Conservation (phyloP, 2,888 invertebrate species). For the Calameuta filiformis region DNA sequence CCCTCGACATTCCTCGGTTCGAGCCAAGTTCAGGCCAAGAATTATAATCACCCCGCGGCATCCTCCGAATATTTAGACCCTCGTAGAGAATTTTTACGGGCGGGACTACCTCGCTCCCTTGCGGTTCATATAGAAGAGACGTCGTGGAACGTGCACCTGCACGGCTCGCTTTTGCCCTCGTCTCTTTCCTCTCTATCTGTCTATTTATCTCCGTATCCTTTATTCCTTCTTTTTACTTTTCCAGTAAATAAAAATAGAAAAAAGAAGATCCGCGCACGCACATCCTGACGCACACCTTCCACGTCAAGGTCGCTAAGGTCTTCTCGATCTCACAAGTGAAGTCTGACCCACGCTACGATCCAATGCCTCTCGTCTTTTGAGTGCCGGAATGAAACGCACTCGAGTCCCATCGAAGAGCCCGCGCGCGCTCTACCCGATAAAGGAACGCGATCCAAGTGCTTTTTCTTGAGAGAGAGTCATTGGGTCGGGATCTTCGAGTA, state of each 20-base stretch:
- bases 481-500: neutral
- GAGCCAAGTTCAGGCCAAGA: conserved; percentile 44
- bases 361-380: neutral
- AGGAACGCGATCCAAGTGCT: neutral
- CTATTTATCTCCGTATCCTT: neutral
- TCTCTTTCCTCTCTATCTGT: neutral
- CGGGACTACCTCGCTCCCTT: conserved; percentile 9
- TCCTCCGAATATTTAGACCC: conserved; percentile 49
- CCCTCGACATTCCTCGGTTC: conserved; percentile 49
- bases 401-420: neutral
- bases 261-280: neutral
- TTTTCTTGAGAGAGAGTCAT: neutral
- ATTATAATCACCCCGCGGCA: conserved; percentile 49
- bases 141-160: neutral
- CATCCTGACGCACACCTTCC: neutral
- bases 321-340: neutral
- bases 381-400: neutral
- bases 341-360: neutral
- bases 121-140: neutral
- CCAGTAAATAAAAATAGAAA: neutral
- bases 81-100: conserved; percentile 39
- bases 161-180: neutral
- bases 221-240: neutral
- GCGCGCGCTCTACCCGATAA: neutral
- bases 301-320: neutral